These are phyloP conservation scores for Melitaea cinxia DNA, from an alignment of 1,140 invertebrate species.

Conservation along the genomic window DNA sequence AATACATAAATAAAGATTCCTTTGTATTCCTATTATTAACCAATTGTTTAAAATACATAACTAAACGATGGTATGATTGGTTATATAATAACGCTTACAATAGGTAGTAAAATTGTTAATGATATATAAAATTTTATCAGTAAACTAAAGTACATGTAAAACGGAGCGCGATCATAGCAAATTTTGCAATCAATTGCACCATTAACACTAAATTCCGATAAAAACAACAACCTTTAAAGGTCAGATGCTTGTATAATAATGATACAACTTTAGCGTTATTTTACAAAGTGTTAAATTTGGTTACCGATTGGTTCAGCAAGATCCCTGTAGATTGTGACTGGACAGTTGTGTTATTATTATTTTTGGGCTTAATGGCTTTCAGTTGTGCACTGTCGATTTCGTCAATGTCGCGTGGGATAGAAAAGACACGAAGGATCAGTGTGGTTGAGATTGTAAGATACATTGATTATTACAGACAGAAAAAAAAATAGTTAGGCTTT, in stretches of 20 bases:
- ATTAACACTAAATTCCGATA: conserved; percentile 29
- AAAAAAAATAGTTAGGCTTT: too few species aligned
- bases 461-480: too few species aligned
- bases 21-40: background rate
- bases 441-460: too few species aligned
- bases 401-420: too few species aligned
- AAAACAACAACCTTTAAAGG: conserved; percentile 33
- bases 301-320: background rate
- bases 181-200: conserved; percentile 27
- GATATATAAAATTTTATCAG: background rate
- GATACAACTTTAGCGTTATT: conserved; percentile 15
- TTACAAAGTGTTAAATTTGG: background rate
- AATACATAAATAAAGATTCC: background rate
- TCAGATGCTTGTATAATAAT: conserved; percentile 26
- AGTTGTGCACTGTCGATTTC: too few species aligned
- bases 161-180: background rate
- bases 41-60: background rate
- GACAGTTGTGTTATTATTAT: too few species aligned
- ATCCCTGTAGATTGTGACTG: background rate
- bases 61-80: background rate
- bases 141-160: background rate
- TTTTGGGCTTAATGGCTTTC: too few species aligned
- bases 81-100: background rate
- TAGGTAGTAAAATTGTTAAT: background rate
- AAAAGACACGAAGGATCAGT: too few species aligned